Percentiles rank a stretch among this genome's conserved stretches.
Conservation (phyloP, 2,113 vertebrate genomes). For the Hystrix brachyura region DNA sequence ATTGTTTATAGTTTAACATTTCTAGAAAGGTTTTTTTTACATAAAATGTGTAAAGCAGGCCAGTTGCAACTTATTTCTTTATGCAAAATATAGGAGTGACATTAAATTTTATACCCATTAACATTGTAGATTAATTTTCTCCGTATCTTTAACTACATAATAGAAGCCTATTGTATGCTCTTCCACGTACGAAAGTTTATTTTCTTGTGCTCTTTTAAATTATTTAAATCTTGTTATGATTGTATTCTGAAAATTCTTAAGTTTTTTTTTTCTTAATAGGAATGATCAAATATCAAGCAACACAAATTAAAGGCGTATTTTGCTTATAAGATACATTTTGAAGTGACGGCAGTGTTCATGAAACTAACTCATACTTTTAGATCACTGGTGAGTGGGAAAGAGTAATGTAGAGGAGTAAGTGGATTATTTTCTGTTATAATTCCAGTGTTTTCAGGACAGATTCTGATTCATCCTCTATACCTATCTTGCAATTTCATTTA, state of each 20-base stretch:
- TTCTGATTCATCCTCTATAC: background rate
- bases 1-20: slow-evolving; percentile 32
- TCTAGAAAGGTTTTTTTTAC: slow-evolving; percentile 14
- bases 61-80: slow-evolving; percentile 20
- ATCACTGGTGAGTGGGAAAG: background rate
- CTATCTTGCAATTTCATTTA: background rate
- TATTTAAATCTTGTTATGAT: background rate
- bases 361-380: background rate
- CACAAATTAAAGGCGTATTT: slow-evolving; percentile 4
- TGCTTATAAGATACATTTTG: background rate
- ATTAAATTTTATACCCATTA: slow-evolving; percentile 50
- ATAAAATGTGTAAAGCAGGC: background rate
- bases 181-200: slow-evolving; percentile 24
- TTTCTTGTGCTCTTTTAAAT: slow-evolving; percentile 36
- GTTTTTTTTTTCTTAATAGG: background rate
- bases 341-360: slow-evolving; percentile 10
- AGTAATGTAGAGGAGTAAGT: background rate
- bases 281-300: background rate
- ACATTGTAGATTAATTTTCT: slow-evolving; percentile 13
- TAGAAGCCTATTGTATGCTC: background rate
- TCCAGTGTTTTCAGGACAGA: background rate
- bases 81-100: background rate
- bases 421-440: background rate
- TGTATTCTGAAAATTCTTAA: background rate
- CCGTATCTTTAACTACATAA: background rate